phyloP scores from a whole-genome alignment of 2,113 vertebrate species.

The Zosterops pallidus region DNA sequence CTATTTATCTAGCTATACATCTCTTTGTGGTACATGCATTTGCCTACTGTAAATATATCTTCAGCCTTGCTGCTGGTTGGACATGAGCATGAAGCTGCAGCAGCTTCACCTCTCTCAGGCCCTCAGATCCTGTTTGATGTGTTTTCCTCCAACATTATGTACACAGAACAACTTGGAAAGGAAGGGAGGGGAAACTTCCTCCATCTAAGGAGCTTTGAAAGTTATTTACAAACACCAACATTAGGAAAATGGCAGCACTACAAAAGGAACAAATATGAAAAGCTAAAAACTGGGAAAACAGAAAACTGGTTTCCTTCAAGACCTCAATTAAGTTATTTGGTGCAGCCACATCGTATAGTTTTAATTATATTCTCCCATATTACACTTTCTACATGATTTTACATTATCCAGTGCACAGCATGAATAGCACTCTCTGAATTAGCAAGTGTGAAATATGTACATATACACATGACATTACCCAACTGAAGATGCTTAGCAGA shows the following conservation, averaged over 20 bases:
- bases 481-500: not conserved
- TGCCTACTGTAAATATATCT: not conserved
- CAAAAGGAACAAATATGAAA: not conserved
- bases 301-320: not conserved
- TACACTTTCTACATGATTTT: slow-evolving; percentile 30
- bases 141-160: not conserved
- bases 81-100: not conserved
- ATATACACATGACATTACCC: not conserved
- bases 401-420: slow-evolving; percentile 8
- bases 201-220: not conserved
- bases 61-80: not conserved
- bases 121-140: not conserved
- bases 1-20: too few relatives aligned
- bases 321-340: not conserved
- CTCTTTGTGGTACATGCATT: not conserved
- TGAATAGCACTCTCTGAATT: not conserved
- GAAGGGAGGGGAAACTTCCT: not conserved
- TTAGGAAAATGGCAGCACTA: not conserved
- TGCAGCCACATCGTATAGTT: not conserved
- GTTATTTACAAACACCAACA: not conserved
- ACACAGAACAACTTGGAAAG: not conserved
- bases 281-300: not conserved
- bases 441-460: not conserved
- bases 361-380: slow-evolving; percentile 13
- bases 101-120: not conserved